Evolutionary conservation across 1,140 invertebrate genomes (phyloP), one percentile per base, ranked within the genome.

Genomic region (Zaprionus ghesquierei): DNA sequence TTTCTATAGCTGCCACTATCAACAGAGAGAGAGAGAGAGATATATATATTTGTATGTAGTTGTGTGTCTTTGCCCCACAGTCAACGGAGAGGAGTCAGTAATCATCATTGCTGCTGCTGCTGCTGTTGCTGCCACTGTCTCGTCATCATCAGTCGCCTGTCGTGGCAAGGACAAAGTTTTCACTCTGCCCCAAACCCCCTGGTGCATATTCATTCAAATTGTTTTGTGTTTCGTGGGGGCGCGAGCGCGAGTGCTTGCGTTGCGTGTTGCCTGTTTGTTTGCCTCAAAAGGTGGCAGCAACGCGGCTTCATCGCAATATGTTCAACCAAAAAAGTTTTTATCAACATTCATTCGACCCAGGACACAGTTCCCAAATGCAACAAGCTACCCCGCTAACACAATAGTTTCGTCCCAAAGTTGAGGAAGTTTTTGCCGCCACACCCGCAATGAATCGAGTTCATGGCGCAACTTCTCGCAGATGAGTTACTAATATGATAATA

Each of bases 401-500:
- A 75, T 70, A 74, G 71, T 69, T 77, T 69, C 9, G 41, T 35
- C 10, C 13, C 15, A 29, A 46, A 58, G 66, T 70, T 66, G 69
- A 56, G 33, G 20, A 66, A 66, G 60, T 63, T 68, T 69, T 53
- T 12, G 33, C n/a, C n/a, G 35, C 35, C 31, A 12, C 31, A 4
- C 12, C 35, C 33, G 56, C 25, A 59, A 38, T 33, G 63, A 59
- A 63, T 53, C 27, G 33, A 59, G 64, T 55, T 69, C 51, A 69
- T 77, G 70, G 31, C 59, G 4, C 20, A 74, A 70, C 50, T 75
- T 77, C n/a, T n/a, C 27, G 44, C n/a, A 69, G 75, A 75, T 77
- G 71, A 69, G 60, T 77, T 75, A 77, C 75, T 75, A 70, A 77
- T 70, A 70, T 77, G 65, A 77, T 77, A 77, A 77, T 77, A 69